These are phyloP conservation scores for Paradisaea rubra DNA, from an alignment of 2,113 vertebrate species.

Conservation along the genomic window DNA sequence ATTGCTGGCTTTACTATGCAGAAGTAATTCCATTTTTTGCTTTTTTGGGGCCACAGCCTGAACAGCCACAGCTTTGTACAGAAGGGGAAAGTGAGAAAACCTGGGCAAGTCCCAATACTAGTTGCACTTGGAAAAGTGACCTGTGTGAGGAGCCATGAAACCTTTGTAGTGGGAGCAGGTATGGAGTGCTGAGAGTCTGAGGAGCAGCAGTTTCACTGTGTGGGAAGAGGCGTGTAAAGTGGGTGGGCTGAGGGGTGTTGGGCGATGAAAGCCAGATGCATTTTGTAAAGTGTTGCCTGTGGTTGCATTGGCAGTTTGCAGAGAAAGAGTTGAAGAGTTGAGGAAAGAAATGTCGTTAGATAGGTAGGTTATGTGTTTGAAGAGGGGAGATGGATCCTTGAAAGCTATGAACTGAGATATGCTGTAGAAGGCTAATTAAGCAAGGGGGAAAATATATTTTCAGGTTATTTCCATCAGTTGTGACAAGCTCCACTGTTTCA, in stretches of 20 bases:
- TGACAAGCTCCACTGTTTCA: not conserved
- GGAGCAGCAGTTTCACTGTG: not conserved
- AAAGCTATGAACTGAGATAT: not conserved
- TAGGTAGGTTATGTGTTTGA: not conserved
- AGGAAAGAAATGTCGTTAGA: not conserved
- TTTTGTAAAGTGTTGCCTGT: not conserved
- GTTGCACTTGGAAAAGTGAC: not conserved
- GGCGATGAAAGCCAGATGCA: not conserved
- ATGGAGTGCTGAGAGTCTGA: accelerated
- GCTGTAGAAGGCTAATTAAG: not conserved
- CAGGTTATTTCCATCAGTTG: not conserved
- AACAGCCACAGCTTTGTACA: not conserved
- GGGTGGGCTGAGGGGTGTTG: not conserved
- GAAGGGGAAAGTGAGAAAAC: not conserved
- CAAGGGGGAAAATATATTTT: not conserved
- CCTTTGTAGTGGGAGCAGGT: not conserved
- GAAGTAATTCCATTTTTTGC: not conserved
- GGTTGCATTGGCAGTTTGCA: not conserved
- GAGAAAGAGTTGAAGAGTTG: not conserved
- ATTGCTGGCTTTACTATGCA: not conserved
- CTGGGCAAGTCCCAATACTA: not conserved
- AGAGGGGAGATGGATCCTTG: not conserved
- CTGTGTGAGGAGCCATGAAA: not conserved
- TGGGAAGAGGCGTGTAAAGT: accelerated
- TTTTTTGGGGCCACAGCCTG: not conserved